Evolutionary conservation across 2,113 vertebrate genomes (phyloP).

Genomic region (Himantopus leucocephalus): DNA sequence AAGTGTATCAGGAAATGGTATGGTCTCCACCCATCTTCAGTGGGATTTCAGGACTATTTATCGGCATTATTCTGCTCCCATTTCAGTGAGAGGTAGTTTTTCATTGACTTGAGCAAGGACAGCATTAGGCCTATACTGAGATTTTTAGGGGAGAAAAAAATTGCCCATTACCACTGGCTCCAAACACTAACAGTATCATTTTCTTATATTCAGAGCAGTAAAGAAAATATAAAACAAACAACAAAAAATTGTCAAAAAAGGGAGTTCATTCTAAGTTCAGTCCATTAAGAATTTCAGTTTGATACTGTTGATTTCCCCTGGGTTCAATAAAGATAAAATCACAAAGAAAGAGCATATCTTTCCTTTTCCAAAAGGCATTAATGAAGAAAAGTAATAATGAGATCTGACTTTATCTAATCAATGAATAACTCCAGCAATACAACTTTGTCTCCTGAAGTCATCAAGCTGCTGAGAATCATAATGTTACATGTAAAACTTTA

Average conservation of each 20-base stretch:
- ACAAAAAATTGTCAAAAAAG: background rate
- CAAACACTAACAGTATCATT: background rate
- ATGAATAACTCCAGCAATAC: background rate
- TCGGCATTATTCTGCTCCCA: background rate
- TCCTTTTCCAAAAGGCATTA: background rate
- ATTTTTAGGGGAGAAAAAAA: background rate
- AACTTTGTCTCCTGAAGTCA: background rate
- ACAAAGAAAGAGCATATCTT: background rate
- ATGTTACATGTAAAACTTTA: background rate
- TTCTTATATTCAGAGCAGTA: background rate
- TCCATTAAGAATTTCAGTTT: conserved; percentile 10
- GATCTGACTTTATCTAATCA: background rate
- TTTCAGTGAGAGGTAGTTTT: conserved; percentile 15
- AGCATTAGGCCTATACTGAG: background rate
- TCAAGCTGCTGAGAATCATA: background rate
- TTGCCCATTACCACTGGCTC: background rate
- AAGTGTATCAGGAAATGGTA: background rate
- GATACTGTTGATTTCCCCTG: conserved; percentile 47
- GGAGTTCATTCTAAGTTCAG: conserved; percentile 57
- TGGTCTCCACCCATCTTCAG: conserved; percentile 8
- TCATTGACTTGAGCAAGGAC: background rate
- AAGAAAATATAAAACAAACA: conserved; percentile 15
- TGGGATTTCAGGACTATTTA: conserved; percentile 27
- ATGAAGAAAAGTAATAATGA: background rate
- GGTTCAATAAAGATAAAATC: conserved; percentile 1